These are phyloP conservation scores for Lysiphlebus fabarum DNA, from an alignment of 1,140 invertebrate genomes.

Conservation along the genomic window DNA sequence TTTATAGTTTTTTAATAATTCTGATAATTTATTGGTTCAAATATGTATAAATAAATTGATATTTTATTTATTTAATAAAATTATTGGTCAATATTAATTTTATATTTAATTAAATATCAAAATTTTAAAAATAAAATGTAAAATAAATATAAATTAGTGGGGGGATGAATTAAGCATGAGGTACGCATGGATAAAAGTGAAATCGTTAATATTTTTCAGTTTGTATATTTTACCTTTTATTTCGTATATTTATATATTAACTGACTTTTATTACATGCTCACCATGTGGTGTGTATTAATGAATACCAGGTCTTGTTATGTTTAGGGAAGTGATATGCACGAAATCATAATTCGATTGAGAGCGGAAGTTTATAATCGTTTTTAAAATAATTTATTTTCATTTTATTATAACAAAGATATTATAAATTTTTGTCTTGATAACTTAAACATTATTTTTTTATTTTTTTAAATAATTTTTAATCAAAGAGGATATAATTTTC, in stretches of 20 bases:
- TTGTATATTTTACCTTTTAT: conserved; percentile 8
- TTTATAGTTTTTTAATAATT: too few relatives aligned
- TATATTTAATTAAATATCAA: too few relatives aligned
- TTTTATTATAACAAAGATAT: not conserved
- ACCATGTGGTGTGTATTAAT: conserved; percentile 17
- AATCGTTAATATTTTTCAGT: conserved; percentile 15
- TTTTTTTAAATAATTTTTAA: not conserved
- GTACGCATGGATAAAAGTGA: conserved; percentile 27
- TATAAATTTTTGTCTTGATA: not conserved
- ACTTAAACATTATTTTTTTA: not conserved
- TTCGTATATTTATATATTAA: conserved; percentile 4
- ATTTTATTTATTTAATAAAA: too few relatives aligned
- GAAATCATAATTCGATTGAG: conserved; percentile 16
- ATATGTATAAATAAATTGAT: too few relatives aligned
- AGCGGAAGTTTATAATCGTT: conserved; percentile 18
- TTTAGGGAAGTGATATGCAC: conserved; percentile 24
- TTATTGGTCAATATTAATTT: too few relatives aligned
- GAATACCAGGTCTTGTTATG: conserved; percentile 22
- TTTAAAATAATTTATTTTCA: not conserved
- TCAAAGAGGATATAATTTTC: not conserved
- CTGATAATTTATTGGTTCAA: too few relatives aligned
- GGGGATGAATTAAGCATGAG: not conserved
- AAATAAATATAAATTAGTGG: too few relatives aligned
- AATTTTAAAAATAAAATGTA: too few relatives aligned
- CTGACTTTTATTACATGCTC: conserved; percentile 24